Conservation (phyloP, 1,140 invertebrate genomes). For the Calosoma granatense region DNA sequence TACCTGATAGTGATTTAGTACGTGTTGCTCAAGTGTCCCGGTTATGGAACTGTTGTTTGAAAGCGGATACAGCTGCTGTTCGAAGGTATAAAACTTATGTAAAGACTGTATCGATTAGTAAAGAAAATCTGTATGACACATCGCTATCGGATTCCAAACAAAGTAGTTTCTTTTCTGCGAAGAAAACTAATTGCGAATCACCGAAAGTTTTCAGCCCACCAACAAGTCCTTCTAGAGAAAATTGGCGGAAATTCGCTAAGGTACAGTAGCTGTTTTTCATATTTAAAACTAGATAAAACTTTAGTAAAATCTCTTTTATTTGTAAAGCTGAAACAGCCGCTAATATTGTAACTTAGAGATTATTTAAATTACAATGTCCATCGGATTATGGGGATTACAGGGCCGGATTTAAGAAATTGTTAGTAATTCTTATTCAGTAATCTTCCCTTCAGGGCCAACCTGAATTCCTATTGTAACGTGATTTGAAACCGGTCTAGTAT, state of each 20-base stretch:
- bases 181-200: not conserved
- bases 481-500: no score
- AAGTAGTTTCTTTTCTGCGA: not conserved
- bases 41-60: not conserved
- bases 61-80: not conserved
- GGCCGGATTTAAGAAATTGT: no score
- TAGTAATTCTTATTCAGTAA: no score
- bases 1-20: not conserved
- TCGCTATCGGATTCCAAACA: not conserved
- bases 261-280: not conserved
- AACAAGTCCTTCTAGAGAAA: not conserved
- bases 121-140: not conserved
- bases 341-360: no score
- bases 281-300: not conserved
- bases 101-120: not conserved
- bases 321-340: no score
- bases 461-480: no score
- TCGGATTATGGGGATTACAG: no score
- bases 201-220: not conserved
- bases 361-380: no score
- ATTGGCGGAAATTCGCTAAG: not conserved
- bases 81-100: not conserved
- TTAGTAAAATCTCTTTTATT: not conserved
- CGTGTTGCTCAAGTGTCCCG: not conserved
- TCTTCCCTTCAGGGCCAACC: no score